These are phyloP conservation scores for Rotaria socialis DNA, from an alignment of 2,888 invertebrate genomes.

Conservation along the genomic window DNA sequence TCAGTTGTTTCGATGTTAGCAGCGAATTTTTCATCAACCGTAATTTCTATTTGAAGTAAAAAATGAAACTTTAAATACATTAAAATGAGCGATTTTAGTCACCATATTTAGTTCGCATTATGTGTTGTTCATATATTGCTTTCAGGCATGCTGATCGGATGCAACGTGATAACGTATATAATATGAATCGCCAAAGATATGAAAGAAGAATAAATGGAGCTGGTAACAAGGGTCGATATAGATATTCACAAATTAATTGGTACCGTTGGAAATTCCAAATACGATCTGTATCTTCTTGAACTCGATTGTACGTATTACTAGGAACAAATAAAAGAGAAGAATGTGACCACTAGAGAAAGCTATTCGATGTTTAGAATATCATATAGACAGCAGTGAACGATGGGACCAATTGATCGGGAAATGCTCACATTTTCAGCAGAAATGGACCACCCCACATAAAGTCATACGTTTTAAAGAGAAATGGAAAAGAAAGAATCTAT, in stretches of 20 bases:
- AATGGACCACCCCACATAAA: too few species aligned
- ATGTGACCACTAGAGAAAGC: too few species aligned
- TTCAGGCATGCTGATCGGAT: background rate
- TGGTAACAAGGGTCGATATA: constrained; percentile 53
- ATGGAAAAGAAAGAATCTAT: too few species aligned
- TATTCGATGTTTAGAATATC: too few species aligned
- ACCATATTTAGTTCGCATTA: background rate
- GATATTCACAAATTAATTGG: constrained; percentile 55
- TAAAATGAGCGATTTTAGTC: background rate
- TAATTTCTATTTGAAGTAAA: background rate
- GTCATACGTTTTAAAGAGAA: too few species aligned
- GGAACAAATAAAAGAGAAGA: too few species aligned
- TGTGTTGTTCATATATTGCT: background rate
- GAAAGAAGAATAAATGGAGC: constrained; percentile 56
- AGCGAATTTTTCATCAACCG: background rate
- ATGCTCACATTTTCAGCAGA: too few species aligned
- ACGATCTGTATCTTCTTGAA: constrained; percentile 54
- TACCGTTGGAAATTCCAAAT: constrained; percentile 58
- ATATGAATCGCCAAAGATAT: background rate
- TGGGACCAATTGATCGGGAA: too few species aligned
- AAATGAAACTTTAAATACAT: background rate
- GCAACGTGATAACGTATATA: background rate
- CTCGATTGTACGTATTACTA: constrained; percentile 44
- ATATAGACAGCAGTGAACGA: too few species aligned
- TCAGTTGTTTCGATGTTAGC: background rate